Evolutionary conservation across 64 coral and sea anemone genomes (phyloP).

Genomic region (Exaiptasia diaphana): DNA sequence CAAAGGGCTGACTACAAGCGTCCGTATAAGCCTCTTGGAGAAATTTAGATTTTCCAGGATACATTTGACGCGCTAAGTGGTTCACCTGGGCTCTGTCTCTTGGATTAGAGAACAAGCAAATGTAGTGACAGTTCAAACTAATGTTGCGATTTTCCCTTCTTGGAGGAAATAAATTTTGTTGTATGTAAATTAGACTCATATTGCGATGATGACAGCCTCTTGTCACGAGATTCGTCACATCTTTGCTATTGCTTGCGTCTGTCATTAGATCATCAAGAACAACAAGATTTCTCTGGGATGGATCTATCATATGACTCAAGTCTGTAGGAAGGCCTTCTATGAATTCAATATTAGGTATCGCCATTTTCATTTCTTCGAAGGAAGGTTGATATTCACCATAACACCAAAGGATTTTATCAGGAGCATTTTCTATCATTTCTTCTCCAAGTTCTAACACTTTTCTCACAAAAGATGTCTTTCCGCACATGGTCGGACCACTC

Average conservation of each 20-base stretch:
- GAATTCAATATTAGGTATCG: constrained; percentile 10
- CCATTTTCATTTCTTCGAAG: constrained; percentile 8
- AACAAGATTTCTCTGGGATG: constrained; percentile 3
- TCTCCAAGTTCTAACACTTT: background rate
- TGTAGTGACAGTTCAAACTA: background rate
- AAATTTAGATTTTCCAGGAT: background rate
- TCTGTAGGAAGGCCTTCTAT: constrained; percentile 28
- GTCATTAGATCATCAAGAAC: constrained; percentile 29
- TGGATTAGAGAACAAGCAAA: background rate
- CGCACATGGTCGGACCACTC: background rate
- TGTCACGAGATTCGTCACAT: background rate
- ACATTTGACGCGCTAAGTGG: background rate
- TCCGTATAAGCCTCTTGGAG: background rate
- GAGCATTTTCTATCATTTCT: background rate
- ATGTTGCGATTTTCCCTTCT: background rate
- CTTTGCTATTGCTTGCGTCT: background rate
- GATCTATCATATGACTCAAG: background rate
- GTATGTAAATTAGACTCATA: background rate
- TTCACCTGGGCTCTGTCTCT: background rate
- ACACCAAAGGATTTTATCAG: constrained; percentile 36
- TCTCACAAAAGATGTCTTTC: background rate
- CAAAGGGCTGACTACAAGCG: background rate
- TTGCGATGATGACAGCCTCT: background rate
- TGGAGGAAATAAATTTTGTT: background rate
- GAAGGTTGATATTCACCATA: background rate